Evolutionary conservation across 2,888 invertebrate species (phyloP).

Genomic region (Rhyacophila evoluta): DNA sequence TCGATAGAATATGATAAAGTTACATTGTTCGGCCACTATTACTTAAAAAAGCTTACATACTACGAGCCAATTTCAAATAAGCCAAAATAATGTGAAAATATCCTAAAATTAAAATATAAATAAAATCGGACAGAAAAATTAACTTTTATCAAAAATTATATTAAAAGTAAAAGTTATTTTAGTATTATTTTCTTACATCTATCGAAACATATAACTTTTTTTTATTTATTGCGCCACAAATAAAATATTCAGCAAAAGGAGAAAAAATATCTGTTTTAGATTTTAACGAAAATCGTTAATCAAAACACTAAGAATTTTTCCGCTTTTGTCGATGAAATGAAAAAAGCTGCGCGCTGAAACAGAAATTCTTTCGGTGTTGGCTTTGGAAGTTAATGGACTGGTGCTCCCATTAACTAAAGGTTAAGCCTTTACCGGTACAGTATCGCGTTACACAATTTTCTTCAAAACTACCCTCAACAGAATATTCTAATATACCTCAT

Average conservation of each 20-base stretch:
- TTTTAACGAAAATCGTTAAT: constrained; percentile 39
- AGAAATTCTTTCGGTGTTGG: constrained; percentile 53
- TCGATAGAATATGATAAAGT: too few species aligned
- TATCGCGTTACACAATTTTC: constrained; percentile 25
- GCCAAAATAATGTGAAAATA: too few species aligned
- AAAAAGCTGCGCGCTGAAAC: constrained; percentile 45
- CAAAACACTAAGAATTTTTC: constrained; percentile 44
- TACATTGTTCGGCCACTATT: too few species aligned
- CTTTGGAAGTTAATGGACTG: constrained; percentile 54
- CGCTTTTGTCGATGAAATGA: constrained; percentile 34
- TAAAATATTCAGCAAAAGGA: neutral
- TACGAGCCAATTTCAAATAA: too few species aligned
- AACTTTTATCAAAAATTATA: too few species aligned
- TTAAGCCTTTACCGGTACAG: constrained; percentile 46
- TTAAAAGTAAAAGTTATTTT: neutral
- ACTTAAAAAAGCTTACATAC: too few species aligned
- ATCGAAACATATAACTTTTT: neutral
- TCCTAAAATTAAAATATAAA: too few species aligned
- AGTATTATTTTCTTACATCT: neutral
- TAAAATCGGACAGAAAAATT: too few species aligned
- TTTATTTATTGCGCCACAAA: neutral
- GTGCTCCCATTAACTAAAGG: constrained; percentile 54
- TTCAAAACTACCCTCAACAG: neutral
- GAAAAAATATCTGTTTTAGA: constrained; percentile 16
- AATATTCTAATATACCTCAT: too few species aligned